Evolutionary conservation across 2,113 vertebrate species (phyloP).

Genomic region (Megaleporinus macrocephalus): DNA sequence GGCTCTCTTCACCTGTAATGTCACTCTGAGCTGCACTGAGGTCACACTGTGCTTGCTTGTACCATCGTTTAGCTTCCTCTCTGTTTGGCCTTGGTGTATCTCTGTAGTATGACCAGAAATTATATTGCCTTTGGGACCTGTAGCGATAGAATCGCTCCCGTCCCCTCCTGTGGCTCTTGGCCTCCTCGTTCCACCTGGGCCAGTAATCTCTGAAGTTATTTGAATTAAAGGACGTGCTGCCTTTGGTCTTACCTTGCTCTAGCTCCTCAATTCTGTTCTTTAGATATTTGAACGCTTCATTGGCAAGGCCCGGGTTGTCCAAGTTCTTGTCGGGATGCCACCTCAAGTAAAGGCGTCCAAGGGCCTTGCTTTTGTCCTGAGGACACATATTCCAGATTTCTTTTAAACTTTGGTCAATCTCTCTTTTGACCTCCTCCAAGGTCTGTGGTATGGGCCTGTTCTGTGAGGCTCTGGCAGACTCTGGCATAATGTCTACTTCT

Average conservation of each 20-base stretch:
- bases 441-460: constrained; percentile 54
- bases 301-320: constrained; percentile 62
- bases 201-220: constrained; percentile 63
- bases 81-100: constrained; percentile 63
- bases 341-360: constrained; percentile 78
- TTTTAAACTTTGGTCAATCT: constrained; percentile 75
- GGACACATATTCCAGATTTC: constrained; percentile 72
- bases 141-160: constrained; percentile 60
- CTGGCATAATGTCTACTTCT: neutral
- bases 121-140: constrained; percentile 52
- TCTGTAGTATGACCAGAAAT: constrained; percentile 72
- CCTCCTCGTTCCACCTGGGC: constrained; percentile 74
- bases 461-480: constrained; percentile 33
- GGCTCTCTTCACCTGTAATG: constrained; percentile 47
- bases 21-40: constrained; percentile 71
- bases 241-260: constrained; percentile 11
- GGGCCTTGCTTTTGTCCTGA: constrained; percentile 71
- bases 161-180: constrained; percentile 65
- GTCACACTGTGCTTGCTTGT: constrained; percentile 79
- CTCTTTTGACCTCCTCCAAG: constrained; percentile 73
- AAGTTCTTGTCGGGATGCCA: constrained; percentile 84
- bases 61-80: constrained; percentile 78
- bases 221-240: neutral
- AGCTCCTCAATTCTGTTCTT: constrained; percentile 69
- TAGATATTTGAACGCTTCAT: constrained; percentile 75